phyloP scores from a whole-genome alignment of 2,888 invertebrate species.

The Drosophila austrosaltans region DNA sequence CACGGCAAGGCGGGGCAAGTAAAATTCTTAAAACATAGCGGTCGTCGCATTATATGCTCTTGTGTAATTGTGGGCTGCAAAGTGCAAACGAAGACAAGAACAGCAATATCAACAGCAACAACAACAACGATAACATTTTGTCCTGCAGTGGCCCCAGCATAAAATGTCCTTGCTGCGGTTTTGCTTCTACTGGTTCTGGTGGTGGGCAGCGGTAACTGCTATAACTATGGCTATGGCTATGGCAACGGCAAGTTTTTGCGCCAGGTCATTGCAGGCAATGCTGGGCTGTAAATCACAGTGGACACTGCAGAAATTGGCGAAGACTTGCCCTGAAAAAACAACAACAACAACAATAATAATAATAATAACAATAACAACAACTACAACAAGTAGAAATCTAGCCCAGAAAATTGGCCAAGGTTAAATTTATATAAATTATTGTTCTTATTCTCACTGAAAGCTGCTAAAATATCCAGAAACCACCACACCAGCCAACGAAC shows the following conservation, averaged over 20 bases:
- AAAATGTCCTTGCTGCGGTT: conserved; percentile 75
- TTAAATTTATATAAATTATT: conserved; percentile 72
- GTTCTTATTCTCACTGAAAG: conserved; percentile 19
- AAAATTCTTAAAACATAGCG: conserved; percentile 51
- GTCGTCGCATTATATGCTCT: conserved; percentile 55
- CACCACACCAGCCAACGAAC: background rate
- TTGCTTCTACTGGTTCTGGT: conserved; percentile 40
- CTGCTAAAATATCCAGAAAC: conserved; percentile 6
- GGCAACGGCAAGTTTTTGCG: conserved; percentile 21
- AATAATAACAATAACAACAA: background rate
- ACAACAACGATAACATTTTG: conserved; percentile 39
- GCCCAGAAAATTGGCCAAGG: conserved; percentile 48
- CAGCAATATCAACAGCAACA: conserved; percentile 27
- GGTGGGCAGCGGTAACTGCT: conserved; percentile 24
- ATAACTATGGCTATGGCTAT: conserved; percentile 3
- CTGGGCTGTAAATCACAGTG: conserved; percentile 73
- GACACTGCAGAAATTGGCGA: conserved; percentile 58
- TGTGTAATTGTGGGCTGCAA: conserved; percentile 66
- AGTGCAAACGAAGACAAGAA: conserved; percentile 34
- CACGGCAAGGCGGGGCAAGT: background rate
- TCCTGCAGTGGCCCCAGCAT: conserved; percentile 58
- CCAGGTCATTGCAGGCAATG: conserved; percentile 68
- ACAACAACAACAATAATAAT: conserved; percentile 12
- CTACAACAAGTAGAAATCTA: background rate
- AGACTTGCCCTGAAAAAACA: conserved; percentile 29